Percentiles rank a stretch among this genome's conserved stretches.
These are phyloP conservation scores for Cryptoleucopteryx plumbea DNA, from an alignment of 2,113 vertebrate genomes.

Conservation along the genomic window DNA sequence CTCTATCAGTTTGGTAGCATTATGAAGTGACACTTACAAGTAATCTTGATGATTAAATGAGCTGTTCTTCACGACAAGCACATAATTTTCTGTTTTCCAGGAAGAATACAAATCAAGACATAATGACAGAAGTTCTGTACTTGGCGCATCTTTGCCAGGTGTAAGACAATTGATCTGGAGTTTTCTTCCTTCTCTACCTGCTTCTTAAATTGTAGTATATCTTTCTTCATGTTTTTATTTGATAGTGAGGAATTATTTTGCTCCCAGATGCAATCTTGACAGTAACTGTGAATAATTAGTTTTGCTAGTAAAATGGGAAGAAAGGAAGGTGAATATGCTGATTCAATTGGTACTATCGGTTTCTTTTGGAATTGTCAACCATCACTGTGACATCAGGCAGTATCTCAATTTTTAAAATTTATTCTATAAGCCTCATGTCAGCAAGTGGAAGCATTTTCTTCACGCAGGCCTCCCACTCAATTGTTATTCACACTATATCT, in stretches of 20 bases:
- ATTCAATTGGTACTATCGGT: background rate
- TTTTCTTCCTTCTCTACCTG: background rate
- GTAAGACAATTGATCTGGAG: background rate
- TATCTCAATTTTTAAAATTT: background rate
- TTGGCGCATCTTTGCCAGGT: background rate
- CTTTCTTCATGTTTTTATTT: background rate
- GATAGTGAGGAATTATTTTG: background rate
- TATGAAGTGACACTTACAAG: constrained; percentile 45
- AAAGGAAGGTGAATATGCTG: background rate
- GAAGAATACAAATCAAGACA: background rate
- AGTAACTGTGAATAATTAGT: background rate
- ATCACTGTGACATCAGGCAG: background rate
- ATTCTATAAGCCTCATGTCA: background rate
- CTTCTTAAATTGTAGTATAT: background rate
- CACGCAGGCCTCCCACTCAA: background rate
- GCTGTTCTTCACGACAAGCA: background rate
- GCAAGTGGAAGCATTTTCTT: background rate
- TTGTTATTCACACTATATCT: background rate
- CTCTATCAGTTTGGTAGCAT: background rate
- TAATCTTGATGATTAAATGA: constrained; percentile 49
- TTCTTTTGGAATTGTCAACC: background rate
- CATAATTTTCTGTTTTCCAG: background rate
- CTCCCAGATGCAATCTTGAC: background rate
- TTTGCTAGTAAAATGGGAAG: background rate
- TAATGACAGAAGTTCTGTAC: background rate